Evolutionary conservation across 2,113 vertebrate species (phyloP), one percentile per base, ranked within the genome.

Genomic region (Tylochromis polylepis): DNA sequence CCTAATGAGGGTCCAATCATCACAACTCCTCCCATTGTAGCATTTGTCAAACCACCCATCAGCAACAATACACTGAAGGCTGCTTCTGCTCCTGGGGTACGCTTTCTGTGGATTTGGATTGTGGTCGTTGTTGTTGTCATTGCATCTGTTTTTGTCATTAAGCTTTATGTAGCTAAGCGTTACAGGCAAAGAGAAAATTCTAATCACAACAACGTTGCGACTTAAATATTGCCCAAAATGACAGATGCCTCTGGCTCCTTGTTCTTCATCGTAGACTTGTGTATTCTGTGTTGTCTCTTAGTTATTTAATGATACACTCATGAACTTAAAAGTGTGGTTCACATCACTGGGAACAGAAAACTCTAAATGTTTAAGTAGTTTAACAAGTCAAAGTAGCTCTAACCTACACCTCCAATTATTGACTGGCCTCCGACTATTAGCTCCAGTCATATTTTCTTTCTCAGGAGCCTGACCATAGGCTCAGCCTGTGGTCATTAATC

Each of bases 41-140:
- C 70, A 1, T 29, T 60, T 16, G 29, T 65, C 1, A 87, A 81
- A 78, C 84, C 90, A 4, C 15, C 53, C 5, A 1, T 5, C 4
- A 80, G 57, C 2, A 88, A 89, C 29, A 78, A 43, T 2, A 88
- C 87, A 1, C 3, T 31, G 81, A 87, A 46, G 46, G 20, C 1
- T 0, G 72, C 91, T 6, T 60, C 91, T 11, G 29, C 2, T 1
- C 1, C 78, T 3, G 5, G 38, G 0, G 41, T 78, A 1, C 58
- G 12, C 5, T 88, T 94, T 22, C 43, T 93, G 57, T 94, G 94
- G 94, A 1, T 94, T 7, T 95, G 92, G 93, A 43, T 94, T 43
- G 59, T 80, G 3, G 2, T 70, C 1, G 49, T 62, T 2, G 34
- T 86, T 49, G 53, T 70, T 11, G 82, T 92, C 60, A 24, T 91